phyloP scores from a whole-genome alignment of 2,797 vertebrate species.

The Percopsis omiscomaycus region DNA sequence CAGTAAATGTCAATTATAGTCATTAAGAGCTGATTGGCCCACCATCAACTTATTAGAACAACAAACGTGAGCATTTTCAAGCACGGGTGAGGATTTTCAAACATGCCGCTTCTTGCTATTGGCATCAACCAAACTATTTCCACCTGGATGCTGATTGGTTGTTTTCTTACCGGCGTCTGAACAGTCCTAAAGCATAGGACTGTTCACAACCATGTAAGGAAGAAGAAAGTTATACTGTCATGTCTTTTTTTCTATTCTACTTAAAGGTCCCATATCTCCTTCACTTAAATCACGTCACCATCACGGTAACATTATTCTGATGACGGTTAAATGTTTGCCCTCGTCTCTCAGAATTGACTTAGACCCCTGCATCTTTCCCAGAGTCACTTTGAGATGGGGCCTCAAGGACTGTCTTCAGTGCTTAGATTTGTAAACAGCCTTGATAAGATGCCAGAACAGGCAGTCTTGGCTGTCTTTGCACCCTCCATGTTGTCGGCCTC shows the following conservation, averaged over 20 bases:
- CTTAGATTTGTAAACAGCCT: slow-evolving; percentile 49
- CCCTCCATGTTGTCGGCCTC: slow-evolving; percentile 5
- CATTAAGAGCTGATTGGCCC: too few species aligned
- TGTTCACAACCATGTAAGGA: neutral
- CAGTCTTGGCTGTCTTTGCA: slow-evolving; percentile 5
- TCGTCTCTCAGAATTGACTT: slow-evolving; percentile 9
- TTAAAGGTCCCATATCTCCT: neutral
- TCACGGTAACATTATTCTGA: slow-evolving; percentile 16
- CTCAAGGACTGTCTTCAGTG: slow-evolving; percentile 9
- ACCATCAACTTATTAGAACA: too few species aligned
- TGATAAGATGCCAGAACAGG: slow-evolving; percentile 33
- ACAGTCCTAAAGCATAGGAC: too few species aligned
- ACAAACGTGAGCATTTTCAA: too few species aligned
- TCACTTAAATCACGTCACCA: slow-evolving; percentile 10
- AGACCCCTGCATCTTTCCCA: slow-evolving; percentile 18
- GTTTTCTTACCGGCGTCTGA: neutral
- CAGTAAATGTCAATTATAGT: too few species aligned
- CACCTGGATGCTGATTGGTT: too few species aligned
- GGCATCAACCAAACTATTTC: too few species aligned
- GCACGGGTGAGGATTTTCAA: too few species aligned
- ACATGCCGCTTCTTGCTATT: too few species aligned
- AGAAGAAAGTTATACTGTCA: neutral
- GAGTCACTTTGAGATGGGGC: slow-evolving; percentile 27
- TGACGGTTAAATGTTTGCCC: slow-evolving; percentile 11
- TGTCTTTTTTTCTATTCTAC: neutral